Evolutionary conservation across 2,797 vertebrate genomes (phyloP), one percentile per base, ranked within the genome.

Genomic region (Diglossa cyanea): DNA sequence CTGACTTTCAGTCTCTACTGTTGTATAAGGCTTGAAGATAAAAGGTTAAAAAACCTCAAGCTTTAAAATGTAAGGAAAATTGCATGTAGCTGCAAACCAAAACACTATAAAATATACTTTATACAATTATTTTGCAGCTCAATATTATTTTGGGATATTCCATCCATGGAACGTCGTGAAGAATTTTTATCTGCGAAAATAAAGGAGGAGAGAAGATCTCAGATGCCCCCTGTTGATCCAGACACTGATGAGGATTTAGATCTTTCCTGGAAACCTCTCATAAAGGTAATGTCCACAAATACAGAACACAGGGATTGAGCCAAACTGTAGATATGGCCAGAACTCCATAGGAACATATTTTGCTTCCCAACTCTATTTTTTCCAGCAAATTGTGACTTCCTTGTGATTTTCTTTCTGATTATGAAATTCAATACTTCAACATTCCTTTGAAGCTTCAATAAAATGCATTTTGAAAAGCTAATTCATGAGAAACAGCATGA

Each of bases 111-210:
- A 51, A 58, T 35, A 26, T 13, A 86, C 25, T 71, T 50, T 37
- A 45, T 61, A 13, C 39, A 72, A 94, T 93, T 28, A 73, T 96
- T 94, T 97, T 85, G 33, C 93, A 99, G 99, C 88, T 96, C 97
- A 61, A 21, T 99, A 84, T 97, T 98, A 92, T 98, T 99, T 98
- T 99, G 99, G 99, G 98, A 99, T 92, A 96, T 99, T 91, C 98
- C 99, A 92, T 47, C 82, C 39, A 96, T 95, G 3, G 98, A 96
- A 90, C 16, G 26, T 31, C 16, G 37, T 37, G 57, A 48, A 48
- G 88, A 95, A 35, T 35, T 81, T 47, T 78, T 91, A 9, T 18
- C 39, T 5, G 97, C 98, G 31, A 98, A 93, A 91, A 97, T 96
- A 87, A 98, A 90, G 82, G 97, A 98, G 72, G 92, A 98, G 63